A percentile compares a stretch with the other conserved stretches of the same genome.
These are phyloP conservation scores for Fulmarus glacialis DNA, from an alignment of 2,113 vertebrate genomes.

Conservation along the genomic window DNA sequence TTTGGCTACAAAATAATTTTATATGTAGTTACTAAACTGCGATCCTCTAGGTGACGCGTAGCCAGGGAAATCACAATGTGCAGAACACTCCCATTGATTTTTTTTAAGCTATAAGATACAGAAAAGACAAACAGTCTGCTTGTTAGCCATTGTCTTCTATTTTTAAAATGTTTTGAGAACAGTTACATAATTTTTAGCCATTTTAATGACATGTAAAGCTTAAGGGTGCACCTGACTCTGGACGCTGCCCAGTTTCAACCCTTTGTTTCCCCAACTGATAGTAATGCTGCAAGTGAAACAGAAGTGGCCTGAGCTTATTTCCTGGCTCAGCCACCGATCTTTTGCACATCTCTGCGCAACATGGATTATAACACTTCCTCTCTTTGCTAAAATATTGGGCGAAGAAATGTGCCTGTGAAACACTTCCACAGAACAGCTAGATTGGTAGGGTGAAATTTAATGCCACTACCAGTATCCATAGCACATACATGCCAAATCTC, in stretches of 20 bases:
- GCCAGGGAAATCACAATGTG: neutral
- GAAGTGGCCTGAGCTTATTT: neutral
- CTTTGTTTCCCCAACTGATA: neutral
- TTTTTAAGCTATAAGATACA: neutral
- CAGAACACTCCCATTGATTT: neutral
- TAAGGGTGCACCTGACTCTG: neutral
- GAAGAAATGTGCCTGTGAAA: neutral
- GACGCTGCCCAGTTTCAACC: neutral
- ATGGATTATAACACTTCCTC: neutral
- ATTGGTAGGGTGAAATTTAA: neutral
- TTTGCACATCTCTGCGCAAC: neutral
- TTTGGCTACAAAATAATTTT: neutral
- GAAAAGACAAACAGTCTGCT: neutral
- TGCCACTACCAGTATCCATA: neutral
- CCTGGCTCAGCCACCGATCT: neutral
- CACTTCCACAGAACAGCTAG: neutral
- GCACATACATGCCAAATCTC: neutral
- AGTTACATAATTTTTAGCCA: neutral
- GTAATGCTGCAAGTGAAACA: neutral
- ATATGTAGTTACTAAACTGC: neutral
- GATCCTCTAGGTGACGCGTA: neutral
- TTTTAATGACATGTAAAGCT: neutral
- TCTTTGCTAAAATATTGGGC: neutral
- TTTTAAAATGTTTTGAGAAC: neutral
- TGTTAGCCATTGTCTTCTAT: neutral